Evolutionary conservation across 2,888 invertebrate genomes (phyloP), one percentile per base, ranked within the genome.

Genomic region (Noctua fimbriata): DNA sequence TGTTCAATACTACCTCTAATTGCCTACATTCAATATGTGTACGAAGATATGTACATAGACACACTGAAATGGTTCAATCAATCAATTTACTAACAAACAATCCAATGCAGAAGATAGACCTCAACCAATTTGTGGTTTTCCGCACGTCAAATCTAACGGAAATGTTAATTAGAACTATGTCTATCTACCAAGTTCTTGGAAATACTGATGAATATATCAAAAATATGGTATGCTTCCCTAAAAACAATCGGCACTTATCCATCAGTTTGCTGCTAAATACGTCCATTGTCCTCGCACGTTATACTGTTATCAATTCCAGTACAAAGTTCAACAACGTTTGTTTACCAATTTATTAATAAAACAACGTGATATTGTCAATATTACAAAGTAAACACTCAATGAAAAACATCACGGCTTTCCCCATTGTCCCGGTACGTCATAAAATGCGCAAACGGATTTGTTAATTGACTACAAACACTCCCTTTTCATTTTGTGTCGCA

Each of bases 391-490:
- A 89, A 89, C 85, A 85, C 78, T 80, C 78, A 79, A 79, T 80
- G 60, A 81, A 81, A 84, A 83, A 75, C 84, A 82, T 73, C 32
- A 66, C 75, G 71, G 87, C 81, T 73, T 73, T 60, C 76, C 72
- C 74, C 77, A 87, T 89, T 84, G 86, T 81, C 81, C 81, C 65
- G 66, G 69, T 70, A 70, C 65, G 79, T 82, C 88, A 88, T 88
- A 86, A 92, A 92, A 91, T 86, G 87, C 82, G 84, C 87, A 89
- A 91, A 90, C 83, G 88, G 89, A 90, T 91, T 91, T 89, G 90
- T 90, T 92, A 91, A 92, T 91, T 92, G 90, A 89, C 85, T 79
- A 89, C 90, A 90, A 91, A 90, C 88, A 89, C 84, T 87, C 78
- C 70, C 82, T 83, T 83, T 82, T 82, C 83, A 85, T 90, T 91